phyloP scores from a whole-genome alignment of 2,888 invertebrate species.

The Steinernema scapterisci region DNA sequence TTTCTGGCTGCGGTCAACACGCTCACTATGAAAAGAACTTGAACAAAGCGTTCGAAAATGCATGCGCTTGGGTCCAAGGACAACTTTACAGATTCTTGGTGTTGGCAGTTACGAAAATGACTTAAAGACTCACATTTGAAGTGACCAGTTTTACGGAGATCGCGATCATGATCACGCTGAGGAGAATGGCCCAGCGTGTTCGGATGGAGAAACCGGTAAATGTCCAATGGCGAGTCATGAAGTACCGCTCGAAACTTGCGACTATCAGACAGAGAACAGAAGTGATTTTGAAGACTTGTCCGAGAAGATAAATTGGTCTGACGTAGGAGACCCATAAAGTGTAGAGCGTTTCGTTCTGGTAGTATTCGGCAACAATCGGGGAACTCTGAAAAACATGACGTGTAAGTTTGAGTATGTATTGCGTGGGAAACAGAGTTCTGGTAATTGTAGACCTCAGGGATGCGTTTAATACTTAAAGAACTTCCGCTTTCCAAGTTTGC shows the following conservation, averaged over 20 bases:
- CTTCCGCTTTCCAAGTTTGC: no score
- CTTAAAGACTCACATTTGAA: slow-evolving; percentile 42
- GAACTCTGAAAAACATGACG: slow-evolving; percentile 60
- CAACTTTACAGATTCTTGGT: not conserved
- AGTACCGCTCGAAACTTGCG: slow-evolving; percentile 63
- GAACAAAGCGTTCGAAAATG: not conserved
- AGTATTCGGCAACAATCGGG: slow-evolving; percentile 60
- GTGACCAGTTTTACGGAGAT: slow-evolving; percentile 60
- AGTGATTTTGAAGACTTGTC: slow-evolving; percentile 63
- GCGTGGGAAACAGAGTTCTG: no score
- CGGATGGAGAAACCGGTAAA: slow-evolving; percentile 63
- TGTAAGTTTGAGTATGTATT: no score
- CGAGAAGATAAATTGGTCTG: slow-evolving; percentile 49
- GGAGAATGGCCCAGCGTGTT: slow-evolving; percentile 63
- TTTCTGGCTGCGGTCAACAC: not conserved
- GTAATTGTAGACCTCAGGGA: no score
- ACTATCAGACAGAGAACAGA: slow-evolving; percentile 64
- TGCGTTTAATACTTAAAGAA: no score
- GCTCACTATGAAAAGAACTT: not conserved
- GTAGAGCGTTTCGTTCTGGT: slow-evolving; percentile 34
- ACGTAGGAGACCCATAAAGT: slow-evolving; percentile 37
- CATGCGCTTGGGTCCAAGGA: not conserved
- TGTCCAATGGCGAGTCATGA: slow-evolving; percentile 62
- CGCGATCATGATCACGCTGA: slow-evolving; percentile 45
- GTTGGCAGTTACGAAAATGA: no score